These are phyloP conservation scores for Deroptyus accipitrinus DNA, from an alignment of 2,113 vertebrate species.

Conservation along the genomic window DNA sequence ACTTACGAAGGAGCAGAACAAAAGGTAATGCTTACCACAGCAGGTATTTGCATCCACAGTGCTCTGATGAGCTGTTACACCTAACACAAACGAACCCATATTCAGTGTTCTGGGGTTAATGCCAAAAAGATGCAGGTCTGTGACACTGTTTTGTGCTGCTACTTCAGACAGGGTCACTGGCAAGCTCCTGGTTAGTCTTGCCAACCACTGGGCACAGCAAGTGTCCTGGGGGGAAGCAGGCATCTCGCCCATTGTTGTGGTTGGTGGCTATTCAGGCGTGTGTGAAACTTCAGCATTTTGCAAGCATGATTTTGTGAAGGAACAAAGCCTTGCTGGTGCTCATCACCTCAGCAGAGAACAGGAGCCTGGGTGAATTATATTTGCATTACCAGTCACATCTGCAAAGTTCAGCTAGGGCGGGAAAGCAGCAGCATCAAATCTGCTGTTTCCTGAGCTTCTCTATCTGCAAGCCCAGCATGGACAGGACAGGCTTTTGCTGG, in stretches of 20 bases:
- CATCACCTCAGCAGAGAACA: not conserved
- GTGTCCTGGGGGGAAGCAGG: not conserved
- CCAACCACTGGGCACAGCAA: accelerated
- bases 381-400: not conserved
- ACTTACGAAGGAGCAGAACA: not conserved
- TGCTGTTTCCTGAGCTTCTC: not conserved
- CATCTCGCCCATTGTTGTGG: accelerated
- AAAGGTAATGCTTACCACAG: not conserved
- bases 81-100: not conserved
- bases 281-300: not conserved
- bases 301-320: not conserved
- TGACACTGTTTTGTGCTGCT: not conserved
- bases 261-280: accelerated
- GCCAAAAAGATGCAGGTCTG: not conserved
- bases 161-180: not conserved
- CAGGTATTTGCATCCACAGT: accelerated
- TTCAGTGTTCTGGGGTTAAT: not conserved
- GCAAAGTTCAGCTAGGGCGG: not conserved
- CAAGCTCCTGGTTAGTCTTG: not conserved
- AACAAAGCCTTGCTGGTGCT: not conserved
- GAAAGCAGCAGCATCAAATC: not conserved
- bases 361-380: not conserved
- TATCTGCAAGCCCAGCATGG: not conserved
- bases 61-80: not conserved
- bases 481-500: not conserved